These are phyloP conservation scores for Muscicapa striata DNA, from an alignment of 2,797 vertebrate genomes.

Conservation along the genomic window DNA sequence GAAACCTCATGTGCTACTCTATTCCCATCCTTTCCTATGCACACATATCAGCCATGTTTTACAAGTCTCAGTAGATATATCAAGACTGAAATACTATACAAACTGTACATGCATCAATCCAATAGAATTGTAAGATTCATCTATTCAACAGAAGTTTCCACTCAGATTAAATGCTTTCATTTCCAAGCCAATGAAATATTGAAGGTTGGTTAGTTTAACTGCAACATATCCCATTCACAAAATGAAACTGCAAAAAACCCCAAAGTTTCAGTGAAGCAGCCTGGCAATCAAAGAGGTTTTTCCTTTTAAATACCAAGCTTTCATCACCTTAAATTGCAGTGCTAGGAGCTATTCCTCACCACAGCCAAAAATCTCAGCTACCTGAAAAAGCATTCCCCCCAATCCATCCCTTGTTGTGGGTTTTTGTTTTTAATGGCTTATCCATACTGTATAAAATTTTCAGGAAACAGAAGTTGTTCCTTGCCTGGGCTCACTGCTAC, in stretches of 20 bases:
- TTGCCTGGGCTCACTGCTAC: background rate
- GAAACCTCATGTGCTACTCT: background rate
- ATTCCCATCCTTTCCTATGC: background rate
- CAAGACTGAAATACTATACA: background rate
- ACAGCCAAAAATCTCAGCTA: conserved; percentile 22
- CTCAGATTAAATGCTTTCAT: conserved; percentile 13
- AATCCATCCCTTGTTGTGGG: background rate
- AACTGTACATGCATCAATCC: background rate
- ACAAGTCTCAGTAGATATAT: background rate
- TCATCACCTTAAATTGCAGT: conserved; percentile 10
- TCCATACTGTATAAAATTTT: background rate
- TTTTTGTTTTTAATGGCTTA: background rate
- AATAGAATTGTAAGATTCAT: background rate
- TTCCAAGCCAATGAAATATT: conserved; percentile 2
- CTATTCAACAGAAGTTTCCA: conserved; percentile 36
- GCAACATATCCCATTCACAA: conserved; percentile 26
- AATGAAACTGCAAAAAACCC: background rate
- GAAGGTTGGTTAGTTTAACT: background rate
- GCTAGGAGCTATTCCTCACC: background rate
- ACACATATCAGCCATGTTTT: background rate
- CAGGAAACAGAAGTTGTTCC: background rate
- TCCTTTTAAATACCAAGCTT: conserved; percentile 22
- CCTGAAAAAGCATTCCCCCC: conserved; percentile 4
- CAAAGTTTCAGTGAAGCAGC: background rate
- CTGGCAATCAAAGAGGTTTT: background rate